phyloP scores from a whole-genome alignment of 2,888 invertebrate genomes.

The Boloria euphrosyne region DNA sequence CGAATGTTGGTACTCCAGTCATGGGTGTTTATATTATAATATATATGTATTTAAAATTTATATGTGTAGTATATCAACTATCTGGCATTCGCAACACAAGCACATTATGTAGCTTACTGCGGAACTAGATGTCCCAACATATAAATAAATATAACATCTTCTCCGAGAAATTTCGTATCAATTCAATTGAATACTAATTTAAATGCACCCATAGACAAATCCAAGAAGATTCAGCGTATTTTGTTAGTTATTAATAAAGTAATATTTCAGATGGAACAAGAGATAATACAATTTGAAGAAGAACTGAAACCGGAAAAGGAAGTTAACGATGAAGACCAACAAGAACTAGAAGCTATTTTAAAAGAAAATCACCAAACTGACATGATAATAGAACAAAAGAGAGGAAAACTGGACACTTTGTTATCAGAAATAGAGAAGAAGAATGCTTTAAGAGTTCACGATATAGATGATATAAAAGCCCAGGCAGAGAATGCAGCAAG shows the following conservation, averaged over 20 bases:
- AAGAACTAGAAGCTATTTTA: conserved; percentile 53
- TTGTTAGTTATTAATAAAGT: conserved; percentile 3
- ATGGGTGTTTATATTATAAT: too few relatives aligned
- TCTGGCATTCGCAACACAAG: too few relatives aligned
- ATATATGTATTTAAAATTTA: too few relatives aligned
- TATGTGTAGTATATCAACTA: too few relatives aligned
- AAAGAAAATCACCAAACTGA: conserved; percentile 59
- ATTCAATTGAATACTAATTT: too few relatives aligned
- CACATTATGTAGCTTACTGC: too few relatives aligned
- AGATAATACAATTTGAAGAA: conserved; percentile 60
- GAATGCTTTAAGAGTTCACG: conserved; percentile 63
- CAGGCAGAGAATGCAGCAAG: conserved; percentile 61
- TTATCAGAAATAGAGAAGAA: conserved; percentile 60
- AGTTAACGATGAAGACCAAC: conserved; percentile 52
- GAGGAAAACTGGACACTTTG: conserved; percentile 57
- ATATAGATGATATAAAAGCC: conserved; percentile 65
- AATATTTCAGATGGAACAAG: conserved; percentile 55
- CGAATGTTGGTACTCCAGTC: too few relatives aligned
- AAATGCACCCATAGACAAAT: too few relatives aligned
- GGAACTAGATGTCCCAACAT: too few relatives aligned
- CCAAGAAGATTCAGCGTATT: too few relatives aligned
- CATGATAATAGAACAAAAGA: conserved; percentile 63
- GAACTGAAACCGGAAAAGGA: conserved; percentile 65
- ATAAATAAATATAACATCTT: too few relatives aligned
- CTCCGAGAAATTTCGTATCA: too few relatives aligned